These are phyloP conservation scores for Phlogophora meticulosa DNA, from an alignment of 2,888 invertebrate species.

Conservation along the genomic window DNA sequence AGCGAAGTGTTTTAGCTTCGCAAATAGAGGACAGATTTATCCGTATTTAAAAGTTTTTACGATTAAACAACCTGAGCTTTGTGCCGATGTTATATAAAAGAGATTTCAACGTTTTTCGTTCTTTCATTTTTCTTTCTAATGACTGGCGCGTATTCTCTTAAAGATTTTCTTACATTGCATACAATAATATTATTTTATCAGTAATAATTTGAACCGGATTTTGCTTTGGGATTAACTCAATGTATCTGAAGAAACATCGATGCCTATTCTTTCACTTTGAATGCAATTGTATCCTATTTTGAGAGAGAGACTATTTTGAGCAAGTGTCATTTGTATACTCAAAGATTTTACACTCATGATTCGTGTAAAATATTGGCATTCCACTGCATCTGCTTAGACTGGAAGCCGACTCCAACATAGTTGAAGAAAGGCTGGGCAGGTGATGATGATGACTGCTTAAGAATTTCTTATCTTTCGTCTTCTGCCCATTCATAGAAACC, in stretches of 20 bases:
- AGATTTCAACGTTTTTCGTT: constrained; percentile 26
- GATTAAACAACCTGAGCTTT: constrained; percentile 11
- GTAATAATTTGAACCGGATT: not conserved
- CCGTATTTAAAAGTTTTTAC: constrained; percentile 21
- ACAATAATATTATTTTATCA: not conserved
- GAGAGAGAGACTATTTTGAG: too few relatives aligned
- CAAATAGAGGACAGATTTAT: constrained; percentile 33
- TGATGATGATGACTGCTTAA: too few relatives aligned
- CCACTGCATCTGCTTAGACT: too few relatives aligned
- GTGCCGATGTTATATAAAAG: not conserved
- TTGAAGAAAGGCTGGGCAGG: too few relatives aligned
- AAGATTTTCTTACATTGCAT: constrained; percentile 19
- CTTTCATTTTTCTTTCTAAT: constrained; percentile 29
- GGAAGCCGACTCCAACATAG: too few relatives aligned
- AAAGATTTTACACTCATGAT: too few relatives aligned
- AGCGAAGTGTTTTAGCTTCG: constrained; percentile 20
- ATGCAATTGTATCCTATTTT: too few relatives aligned
- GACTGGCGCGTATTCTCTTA: constrained; percentile 2
- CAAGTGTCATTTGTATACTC: too few relatives aligned
- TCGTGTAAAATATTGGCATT: too few relatives aligned
- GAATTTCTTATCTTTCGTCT: too few relatives aligned
- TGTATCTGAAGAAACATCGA: not conserved
- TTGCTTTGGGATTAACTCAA: not conserved
- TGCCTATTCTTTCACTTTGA: not conserved
- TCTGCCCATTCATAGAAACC: not conserved